These are phyloP conservation scores for Drosophila histrio DNA, from an alignment of 2,888 invertebrate species.

Conservation along the genomic window DNA sequence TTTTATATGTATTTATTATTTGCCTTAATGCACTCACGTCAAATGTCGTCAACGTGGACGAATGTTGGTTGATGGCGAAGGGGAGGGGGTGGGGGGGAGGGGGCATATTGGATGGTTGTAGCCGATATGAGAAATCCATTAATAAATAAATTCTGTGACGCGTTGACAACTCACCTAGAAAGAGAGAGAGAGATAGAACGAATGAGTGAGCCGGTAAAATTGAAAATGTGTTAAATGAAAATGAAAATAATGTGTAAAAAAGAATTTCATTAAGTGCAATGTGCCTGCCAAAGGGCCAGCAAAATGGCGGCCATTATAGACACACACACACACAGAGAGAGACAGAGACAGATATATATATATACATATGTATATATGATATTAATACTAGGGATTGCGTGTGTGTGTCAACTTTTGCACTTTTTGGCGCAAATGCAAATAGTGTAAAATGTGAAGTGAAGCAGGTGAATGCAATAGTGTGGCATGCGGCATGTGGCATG, in stretches of 20 bases:
- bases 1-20: constrained; percentile 16
- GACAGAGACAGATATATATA: constrained; percentile 7
- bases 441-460: constrained; percentile 56
- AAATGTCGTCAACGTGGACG: not conserved
- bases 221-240: constrained; percentile 36
- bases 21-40: constrained; percentile 55
- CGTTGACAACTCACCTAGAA: constrained; percentile 70
- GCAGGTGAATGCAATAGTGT: constrained; percentile 53
- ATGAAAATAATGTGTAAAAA: constrained; percentile 26
- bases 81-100: not conserved
- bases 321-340: constrained; percentile 27
- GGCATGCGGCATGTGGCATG: constrained; percentile 2
- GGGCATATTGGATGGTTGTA: not conserved
- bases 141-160: constrained; percentile 67
- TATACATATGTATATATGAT: constrained; percentile 5
- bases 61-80: not conserved
- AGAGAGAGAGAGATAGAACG: constrained; percentile 16
- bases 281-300: constrained; percentile 48
- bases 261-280: constrained; percentile 75
- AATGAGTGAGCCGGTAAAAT: not conserved
- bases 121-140: constrained; percentile 68
- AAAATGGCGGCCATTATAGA: constrained; percentile 69
- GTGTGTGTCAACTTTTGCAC: constrained; percentile 75
- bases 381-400: constrained; percentile 38
- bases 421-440: constrained; percentile 73